A percentile compares a stretch with the other conserved stretches of the same genome.
Evolutionary conservation across 2,888 invertebrate species (phyloP).

Genomic region (Volucella inflata): DNA sequence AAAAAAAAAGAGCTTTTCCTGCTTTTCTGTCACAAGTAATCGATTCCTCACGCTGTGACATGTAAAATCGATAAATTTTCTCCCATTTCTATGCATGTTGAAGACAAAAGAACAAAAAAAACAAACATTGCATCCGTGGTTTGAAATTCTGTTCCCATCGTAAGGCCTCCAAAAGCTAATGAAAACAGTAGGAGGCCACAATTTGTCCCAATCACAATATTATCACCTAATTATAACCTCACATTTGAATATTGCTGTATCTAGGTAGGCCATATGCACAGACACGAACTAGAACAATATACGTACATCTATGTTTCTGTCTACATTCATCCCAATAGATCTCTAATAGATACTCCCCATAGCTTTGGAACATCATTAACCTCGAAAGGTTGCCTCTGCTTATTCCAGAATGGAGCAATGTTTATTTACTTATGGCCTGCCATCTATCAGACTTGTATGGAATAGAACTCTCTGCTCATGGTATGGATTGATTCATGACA

Average conservation of each 20-base stretch:
- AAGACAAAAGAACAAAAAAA: not conserved
- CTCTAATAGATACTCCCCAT: slow-evolving; percentile 34
- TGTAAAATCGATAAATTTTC: slow-evolving; percentile 33
- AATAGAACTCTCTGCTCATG: no score
- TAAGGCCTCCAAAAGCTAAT: slow-evolving; percentile 18
- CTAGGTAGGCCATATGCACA: not conserved
- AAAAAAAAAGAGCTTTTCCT: slow-evolving; percentile 11
- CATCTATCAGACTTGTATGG: slow-evolving; percentile 39
- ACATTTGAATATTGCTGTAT: slow-evolving; percentile 55
- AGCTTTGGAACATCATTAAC: slow-evolving; percentile 58
- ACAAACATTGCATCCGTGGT: slow-evolving; percentile 9
- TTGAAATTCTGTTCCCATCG: slow-evolving; percentile 44
- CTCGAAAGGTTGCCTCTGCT: slow-evolving; percentile 39
- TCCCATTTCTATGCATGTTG: not conserved
- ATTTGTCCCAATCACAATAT: slow-evolving; percentile 55
- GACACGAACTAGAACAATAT: slow-evolving; percentile 22
- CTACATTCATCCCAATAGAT: not conserved
- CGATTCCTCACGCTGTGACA: slow-evolving; percentile 41
- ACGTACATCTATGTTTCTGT: slow-evolving; percentile 18
- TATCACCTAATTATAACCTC: slow-evolving; percentile 68
- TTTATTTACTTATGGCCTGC: slow-evolving; percentile 44
- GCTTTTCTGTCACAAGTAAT: slow-evolving; percentile 36
- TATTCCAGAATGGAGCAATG: slow-evolving; percentile 11
- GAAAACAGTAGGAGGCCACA: slow-evolving; percentile 61
- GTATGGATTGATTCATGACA: no score